Conservation (phyloP, 2,797 vertebrate genomes). For the Zalophus californianus region DNA sequence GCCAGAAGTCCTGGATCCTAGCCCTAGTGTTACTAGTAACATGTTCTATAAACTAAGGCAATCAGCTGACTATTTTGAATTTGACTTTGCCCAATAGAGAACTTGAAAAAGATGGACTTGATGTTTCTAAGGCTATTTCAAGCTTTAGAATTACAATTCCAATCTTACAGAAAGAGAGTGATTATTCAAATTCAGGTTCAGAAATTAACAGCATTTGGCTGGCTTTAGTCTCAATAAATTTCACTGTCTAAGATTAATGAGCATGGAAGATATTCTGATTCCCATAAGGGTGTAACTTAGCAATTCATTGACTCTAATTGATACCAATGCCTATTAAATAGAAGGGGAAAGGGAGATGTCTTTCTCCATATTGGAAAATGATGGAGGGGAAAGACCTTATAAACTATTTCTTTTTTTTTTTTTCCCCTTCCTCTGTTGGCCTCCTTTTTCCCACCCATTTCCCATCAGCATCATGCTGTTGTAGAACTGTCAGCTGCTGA, state of each 20-base stretch:
- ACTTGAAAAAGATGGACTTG: conserved; percentile 14
- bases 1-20: conserved; percentile 24
- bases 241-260: conserved; percentile 58
- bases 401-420: not conserved
- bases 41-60: not conserved
- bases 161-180: conserved; percentile 29
- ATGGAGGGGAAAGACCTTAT: not conserved
- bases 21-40: not conserved
- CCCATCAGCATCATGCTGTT: not conserved
- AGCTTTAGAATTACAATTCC: conserved; percentile 72
- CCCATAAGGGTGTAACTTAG: not conserved
- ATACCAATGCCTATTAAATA: not conserved
- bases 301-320: not conserved
- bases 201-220: conserved; percentile 55
- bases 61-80: conserved; percentile 27
- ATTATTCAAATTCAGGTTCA: conserved; percentile 16
- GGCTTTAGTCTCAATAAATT: conserved; percentile 38
- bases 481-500: conserved; percentile 58
- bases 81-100: conserved; percentile 56
- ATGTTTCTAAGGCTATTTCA: conserved; percentile 61
- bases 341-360: not conserved
- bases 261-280: not conserved
- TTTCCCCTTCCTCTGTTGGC: not conserved
- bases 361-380: not conserved
- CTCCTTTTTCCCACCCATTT: not conserved